Base-by-base conservation (phyloP, 2,888 invertebrate genomes). In the Diploptera punctata region DNA sequence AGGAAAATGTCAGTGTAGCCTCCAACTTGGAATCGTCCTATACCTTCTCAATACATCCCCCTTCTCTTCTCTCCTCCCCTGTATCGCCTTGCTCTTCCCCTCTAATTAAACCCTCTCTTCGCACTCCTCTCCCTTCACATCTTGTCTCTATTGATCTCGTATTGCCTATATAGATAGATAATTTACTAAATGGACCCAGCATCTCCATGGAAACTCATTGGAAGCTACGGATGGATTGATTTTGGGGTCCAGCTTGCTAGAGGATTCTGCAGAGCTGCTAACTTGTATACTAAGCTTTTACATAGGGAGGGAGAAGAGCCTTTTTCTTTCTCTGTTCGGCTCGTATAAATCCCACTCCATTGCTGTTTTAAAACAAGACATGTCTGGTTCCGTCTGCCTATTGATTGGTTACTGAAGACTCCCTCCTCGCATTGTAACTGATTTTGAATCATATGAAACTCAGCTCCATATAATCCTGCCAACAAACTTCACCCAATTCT, bases 101-200 rank as follows among this genome's bases (percentile, higher is more conserved):
- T 72, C 68, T 72, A 72, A 72, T 72, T 72, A 72, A 72, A 72
- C 72, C 72, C 72, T 62, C 47, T 26, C 67, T 67, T 67, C 71
- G 57, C 67, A 16, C 26, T 60, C 57, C 69, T 44, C 43, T 33
- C 24, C 68, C 60, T 54, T 61, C 71, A 54, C 71, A 62, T 73
- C 73, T 73, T 73, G 73, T 73, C 62, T 38, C 73, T 75, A 75
- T 75, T 75, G 75, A 75, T 75, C 75, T 74, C 67, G 71, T 75
- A 75, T 74, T 73, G 75, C 74, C 75, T 75, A 75, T 73, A 71
- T 71, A 72, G 73, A 75, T 75, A 74, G 73, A 75, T 75, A 75
- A 75, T 75, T 75, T 75, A 75, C 65, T 74, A 75, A 75, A 75
- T 75, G 75, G 75, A 74, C 75, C 72, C 67, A 43, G 72, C 68